These are phyloP conservation scores for Oxystoma pomonae DNA, from an alignment of 2,888 invertebrate genomes.

Conservation along the genomic window DNA sequence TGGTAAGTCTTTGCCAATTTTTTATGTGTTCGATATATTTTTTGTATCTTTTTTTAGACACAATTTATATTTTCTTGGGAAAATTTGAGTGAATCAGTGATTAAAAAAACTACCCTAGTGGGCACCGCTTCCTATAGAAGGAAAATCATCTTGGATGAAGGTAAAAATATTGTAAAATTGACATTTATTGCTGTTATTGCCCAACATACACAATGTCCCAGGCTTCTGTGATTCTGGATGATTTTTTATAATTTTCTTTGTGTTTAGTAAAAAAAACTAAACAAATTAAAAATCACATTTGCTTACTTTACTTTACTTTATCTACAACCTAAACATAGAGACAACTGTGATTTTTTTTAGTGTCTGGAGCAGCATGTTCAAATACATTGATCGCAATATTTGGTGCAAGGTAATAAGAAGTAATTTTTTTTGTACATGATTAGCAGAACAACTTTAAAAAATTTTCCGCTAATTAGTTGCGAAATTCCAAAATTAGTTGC, in stretches of 20 bases:
- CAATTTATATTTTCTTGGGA: constrained; percentile 27
- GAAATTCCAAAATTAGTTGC: no score
- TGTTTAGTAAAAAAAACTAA: no score
- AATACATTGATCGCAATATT: constrained; percentile 71
- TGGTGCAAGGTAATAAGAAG: constrained; percentile 59
- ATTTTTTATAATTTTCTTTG: no score
- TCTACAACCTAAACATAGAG: no score
- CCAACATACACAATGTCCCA: no score
- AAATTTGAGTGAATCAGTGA: constrained; percentile 26
- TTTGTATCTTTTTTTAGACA: constrained; percentile 13
- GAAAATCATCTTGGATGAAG: constrained; percentile 30
- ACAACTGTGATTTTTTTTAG: constrained; percentile 48
- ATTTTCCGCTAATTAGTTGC: no score
- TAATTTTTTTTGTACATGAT: constrained; percentile 10
- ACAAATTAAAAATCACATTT: no score
- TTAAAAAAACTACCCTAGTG: constrained; percentile 19
- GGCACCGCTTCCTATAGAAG: constrained; percentile 23
- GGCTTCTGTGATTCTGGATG: no score
- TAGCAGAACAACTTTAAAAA: no score
- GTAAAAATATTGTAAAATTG: no score
- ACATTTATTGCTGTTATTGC: no score
- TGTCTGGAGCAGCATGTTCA: constrained; percentile 63
- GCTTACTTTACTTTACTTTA: no score
- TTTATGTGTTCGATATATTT: neutral
- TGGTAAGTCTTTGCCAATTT: neutral